Evolutionary conservation across 2,113 vertebrate genomes (phyloP), one percentile per base, ranked within the genome.

Genomic region (Peucedramus taeniatus): DNA sequence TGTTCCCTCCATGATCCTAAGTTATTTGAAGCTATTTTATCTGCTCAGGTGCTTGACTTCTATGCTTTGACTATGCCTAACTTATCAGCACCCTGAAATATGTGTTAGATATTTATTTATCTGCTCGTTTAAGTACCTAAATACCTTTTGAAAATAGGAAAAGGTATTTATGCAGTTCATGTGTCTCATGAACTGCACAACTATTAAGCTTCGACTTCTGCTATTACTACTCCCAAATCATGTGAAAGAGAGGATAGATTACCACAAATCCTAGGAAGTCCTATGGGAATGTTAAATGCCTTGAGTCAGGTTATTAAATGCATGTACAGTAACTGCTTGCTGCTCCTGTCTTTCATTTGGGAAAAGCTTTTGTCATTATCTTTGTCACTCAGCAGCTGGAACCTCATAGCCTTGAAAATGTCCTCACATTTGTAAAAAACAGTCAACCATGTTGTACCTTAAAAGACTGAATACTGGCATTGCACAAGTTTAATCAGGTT

Each of bases 401-500:
- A 83, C 75, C 63, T 71, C 76, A 77, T 33, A 92, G 79, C 77
- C 60, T 71, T 76, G 50, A 81, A 95, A 96, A 95, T 45, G 21
- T 66, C 90, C 79, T 83, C 70, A 81, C 53, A 94, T 95, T 93
- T 94, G 61, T n/a, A 91, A 94, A 88, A 95, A 90, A 15, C 22
- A 85, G 30, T 87, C 83, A 96, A 90, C 71, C 45, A 54, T 77
- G 39, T 76, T 90, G 45, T 85, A 76, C 93, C 56, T 95, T 93
- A 94, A 95, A 93, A 95, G 72, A 87, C 83, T 93, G 65, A 94
- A 89, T 88, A 86, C 74, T 91, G 31, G 16, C 84, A 87, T 65
- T 94, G 66, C 90, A 76, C 82, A 91, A 89, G 61, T 95, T 95
- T 97, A 97, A 97, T 97, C 89, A 94, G 93, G 87, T 97, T 97